Evolutionary conservation across 2,113 vertebrate genomes (phyloP).

Genomic region (Nothoprocta pentlandii): DNA sequence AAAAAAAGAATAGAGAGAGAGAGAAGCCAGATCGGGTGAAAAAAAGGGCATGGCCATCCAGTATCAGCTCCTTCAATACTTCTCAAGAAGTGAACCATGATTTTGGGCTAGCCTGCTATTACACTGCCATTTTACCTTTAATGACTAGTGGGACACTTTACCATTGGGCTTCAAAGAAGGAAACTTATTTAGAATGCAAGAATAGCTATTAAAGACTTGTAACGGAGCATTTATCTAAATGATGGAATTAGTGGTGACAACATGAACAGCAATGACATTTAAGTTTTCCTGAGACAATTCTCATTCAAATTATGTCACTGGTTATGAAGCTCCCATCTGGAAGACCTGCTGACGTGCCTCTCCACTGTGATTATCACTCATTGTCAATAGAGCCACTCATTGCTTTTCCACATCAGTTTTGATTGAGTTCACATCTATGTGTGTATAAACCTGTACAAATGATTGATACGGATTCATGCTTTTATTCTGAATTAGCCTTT

Average conservation of each 20-base stretch:
- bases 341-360: not conserved
- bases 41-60: not conserved
- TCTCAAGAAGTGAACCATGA: not conserved
- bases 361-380: not conserved
- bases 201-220: constrained; percentile 38
- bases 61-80: not conserved
- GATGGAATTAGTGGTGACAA: constrained; percentile 49
- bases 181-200: constrained; percentile 10
- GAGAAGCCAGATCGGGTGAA: not conserved
- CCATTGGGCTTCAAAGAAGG: not conserved
- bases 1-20: not conserved
- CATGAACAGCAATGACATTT: constrained; percentile 35
- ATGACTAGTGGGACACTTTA: constrained; percentile 5
- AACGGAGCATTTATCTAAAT: constrained; percentile 39
- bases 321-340: constrained; percentile 30
- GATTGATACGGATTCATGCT: constrained; percentile 51
- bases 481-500: not conserved
- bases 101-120: not conserved
- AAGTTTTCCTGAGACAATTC: constrained; percentile 49
- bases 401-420: constrained; percentile 39
- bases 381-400: constrained; percentile 38
- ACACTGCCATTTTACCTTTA: not conserved
- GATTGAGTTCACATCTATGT: constrained; percentile 36
- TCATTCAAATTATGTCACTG: constrained; percentile 42
- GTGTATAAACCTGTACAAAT: constrained; percentile 9